phyloP scores from a whole-genome alignment of 2,888 invertebrate genomes.

The Odontomyia ornata region DNA sequence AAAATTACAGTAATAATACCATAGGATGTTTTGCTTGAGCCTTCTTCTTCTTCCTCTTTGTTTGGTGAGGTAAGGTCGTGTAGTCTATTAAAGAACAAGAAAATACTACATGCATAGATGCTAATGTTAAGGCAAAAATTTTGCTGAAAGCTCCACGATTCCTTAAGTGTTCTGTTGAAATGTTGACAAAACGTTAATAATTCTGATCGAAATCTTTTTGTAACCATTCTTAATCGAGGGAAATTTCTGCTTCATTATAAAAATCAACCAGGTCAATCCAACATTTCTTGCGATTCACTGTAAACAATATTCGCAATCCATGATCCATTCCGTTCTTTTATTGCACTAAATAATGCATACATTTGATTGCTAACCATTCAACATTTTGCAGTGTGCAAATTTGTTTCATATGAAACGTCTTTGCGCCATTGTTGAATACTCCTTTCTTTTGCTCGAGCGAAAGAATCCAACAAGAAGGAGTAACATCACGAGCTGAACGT shows the following conservation, averaged over 20 bases:
- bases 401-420: conserved; percentile 3
- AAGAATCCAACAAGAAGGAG: background rate
- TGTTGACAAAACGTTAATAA: background rate
- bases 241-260: too few species aligned
- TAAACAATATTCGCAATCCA: background rate
- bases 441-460: background rate
- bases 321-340: background rate
- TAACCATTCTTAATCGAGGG: too few species aligned
- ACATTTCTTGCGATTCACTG: background rate
- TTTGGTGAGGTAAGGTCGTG: background rate
- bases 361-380: conserved; percentile 20
- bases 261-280: background rate
- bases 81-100: background rate
- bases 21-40: conserved; percentile 27
- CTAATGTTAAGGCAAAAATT: too few species aligned
- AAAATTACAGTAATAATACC: conserved; percentile 49
- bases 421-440: background rate
- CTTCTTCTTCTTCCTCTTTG: conserved; percentile 1
- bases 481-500: conserved; percentile 3
- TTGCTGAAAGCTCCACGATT: too few species aligned
- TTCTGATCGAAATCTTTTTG: background rate
- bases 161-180: too few species aligned
- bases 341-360: background rate
- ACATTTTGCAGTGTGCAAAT: conserved; percentile 24
- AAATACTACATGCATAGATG: too few species aligned